Conservation (phyloP, 2,113 vertebrate species). For the Paratilapia polleni region DNA sequence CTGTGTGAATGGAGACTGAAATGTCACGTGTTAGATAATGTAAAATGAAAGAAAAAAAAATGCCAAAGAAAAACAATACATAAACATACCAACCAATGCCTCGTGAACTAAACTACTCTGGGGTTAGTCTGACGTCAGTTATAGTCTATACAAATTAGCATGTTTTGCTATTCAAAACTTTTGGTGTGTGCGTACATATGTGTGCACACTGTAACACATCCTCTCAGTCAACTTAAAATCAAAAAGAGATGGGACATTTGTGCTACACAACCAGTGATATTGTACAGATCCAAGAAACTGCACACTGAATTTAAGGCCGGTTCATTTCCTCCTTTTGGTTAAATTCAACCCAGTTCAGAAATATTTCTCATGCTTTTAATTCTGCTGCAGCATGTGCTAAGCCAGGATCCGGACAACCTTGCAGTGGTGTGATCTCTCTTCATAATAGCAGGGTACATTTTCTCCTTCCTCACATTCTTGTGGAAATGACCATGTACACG, state of each 20-base stretch:
- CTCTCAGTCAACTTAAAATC: background rate
- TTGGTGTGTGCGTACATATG: background rate
- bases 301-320: constrained; percentile 19
- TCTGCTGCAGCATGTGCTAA: constrained; percentile 41
- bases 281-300: constrained; percentile 8
- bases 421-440: constrained; percentile 37
- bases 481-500: constrained; percentile 51
- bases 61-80: background rate
- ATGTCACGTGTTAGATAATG: rapidly evolving
- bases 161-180: constrained; percentile 65
- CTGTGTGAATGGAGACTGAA: background rate
- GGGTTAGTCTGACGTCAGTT: background rate
- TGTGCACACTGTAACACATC: background rate
- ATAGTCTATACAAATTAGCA: constrained; percentile 24
- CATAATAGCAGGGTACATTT: constrained; percentile 51
- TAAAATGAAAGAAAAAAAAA: background rate
- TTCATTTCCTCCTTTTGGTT: constrained; percentile 61
- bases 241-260: background rate
- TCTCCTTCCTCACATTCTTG: constrained; percentile 70
- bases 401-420: constrained; percentile 52
- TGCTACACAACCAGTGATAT: background rate
- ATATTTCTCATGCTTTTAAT: constrained; percentile 71
- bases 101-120: background rate
- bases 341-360: constrained; percentile 46
- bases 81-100: background rate